Base-by-base conservation (phyloP, 2,888 invertebrate species). In the Drosophila ezoana region DNA sequence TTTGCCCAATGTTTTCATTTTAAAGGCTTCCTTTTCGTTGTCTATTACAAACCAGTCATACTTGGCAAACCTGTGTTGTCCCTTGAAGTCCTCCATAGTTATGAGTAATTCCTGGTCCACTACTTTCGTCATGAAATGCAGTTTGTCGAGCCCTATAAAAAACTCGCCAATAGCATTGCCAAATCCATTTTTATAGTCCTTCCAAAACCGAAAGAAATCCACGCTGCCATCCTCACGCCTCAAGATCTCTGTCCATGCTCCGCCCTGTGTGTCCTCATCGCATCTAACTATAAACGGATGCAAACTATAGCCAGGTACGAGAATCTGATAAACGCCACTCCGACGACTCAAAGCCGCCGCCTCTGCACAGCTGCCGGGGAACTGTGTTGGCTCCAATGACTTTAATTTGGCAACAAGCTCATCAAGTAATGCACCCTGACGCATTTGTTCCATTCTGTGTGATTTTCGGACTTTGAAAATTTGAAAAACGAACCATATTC, bases 161-260 rank as follows among this genome's bases (percentile, higher is more conserved):
- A 95, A 95, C 86, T 96, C 95, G 0, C 94, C 94, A 0, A 94
- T 94, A 11, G 95, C 91, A 85, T 95, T 95, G 1, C 96, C 96
- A 83, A 96, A 96, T 0, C 74, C 74, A 3, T 43, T 23, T 9
- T 76, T 95, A 85, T 95, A 96, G 58, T 95, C 94, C 0, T 93
- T 86, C 95, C 95, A 95, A 52, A 92, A 90, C 73, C 94, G 93
- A 81, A 93, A 94, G 89, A 95, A 96, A 74, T 95, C 95, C 81
- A 95, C 94, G 3, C 93, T 93, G 0, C 95, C 95, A 73, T 95
- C 95, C 76, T 93, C 93, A 33, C 95, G 93, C 77, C 94, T 94
- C 89, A 95, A 94, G 92, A 61, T 95, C 92, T 94, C 94, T 54
- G 95, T 95, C 95, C 95, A 95, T 8, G 95, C 95, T 0, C 95